Conservation (phyloP, 2,113 vertebrate genomes). For the Genyomyrus donnyi region DNA sequence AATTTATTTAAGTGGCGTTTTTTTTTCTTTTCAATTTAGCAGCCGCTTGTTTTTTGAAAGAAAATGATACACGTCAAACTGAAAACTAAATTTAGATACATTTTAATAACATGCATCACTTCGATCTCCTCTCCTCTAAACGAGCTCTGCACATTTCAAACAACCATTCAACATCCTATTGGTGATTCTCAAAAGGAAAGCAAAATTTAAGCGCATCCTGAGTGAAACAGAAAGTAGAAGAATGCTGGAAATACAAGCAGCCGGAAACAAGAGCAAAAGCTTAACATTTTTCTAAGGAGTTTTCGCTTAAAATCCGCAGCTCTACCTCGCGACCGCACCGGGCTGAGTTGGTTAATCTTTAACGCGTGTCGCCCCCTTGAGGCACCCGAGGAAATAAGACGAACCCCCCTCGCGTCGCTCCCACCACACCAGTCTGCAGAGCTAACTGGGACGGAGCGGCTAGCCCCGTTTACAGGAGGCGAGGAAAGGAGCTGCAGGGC, state of each 20-base stretch:
- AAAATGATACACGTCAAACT: background rate
- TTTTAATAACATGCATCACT: background rate
- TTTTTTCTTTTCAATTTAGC: background rate
- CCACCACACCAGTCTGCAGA: conserved; percentile 43
- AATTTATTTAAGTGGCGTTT: background rate
- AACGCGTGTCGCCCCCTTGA: conserved; percentile 45
- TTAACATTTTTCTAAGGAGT: background rate
- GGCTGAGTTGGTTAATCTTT: background rate
- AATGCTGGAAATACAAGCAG: background rate
- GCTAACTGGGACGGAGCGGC: conserved; percentile 9
- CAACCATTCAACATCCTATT: background rate
- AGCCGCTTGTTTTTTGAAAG: background rate
- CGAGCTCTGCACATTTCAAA: background rate
- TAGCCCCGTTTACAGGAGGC: background rate
- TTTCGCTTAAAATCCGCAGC: background rate
- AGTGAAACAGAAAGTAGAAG: background rate
- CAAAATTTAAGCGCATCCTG: background rate
- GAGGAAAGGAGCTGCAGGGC: conserved; percentile 19
- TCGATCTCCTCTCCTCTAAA: background rate
- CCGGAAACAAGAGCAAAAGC: background rate
- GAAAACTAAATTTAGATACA: background rate
- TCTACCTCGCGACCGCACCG: background rate
- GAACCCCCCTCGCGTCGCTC: conserved; percentile 52
- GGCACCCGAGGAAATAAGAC: conserved; percentile 51
- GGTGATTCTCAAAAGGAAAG: background rate